phyloP scores from a whole-genome alignment of 2,797 vertebrate species.

The Heteromormyrus szaboi region DNA sequence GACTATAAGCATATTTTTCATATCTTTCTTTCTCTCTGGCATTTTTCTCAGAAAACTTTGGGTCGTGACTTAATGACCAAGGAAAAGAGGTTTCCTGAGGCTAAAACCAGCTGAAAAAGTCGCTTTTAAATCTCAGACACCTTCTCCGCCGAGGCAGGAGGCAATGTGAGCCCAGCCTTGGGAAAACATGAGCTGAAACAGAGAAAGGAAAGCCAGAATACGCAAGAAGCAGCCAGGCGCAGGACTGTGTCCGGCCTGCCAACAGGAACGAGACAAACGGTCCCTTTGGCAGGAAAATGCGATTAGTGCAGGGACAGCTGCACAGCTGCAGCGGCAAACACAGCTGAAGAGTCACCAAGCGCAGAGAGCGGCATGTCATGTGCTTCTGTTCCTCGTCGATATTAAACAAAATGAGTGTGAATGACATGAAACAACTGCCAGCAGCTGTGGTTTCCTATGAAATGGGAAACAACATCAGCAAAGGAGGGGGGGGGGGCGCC shows the following conservation, averaged over 20 bases:
- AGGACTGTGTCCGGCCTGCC: neutral
- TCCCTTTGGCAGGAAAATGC: neutral
- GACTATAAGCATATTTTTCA: neutral
- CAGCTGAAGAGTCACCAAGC: neutral
- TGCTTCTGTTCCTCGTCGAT: neutral
- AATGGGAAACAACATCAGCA: neutral
- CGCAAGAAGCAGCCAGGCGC: neutral
- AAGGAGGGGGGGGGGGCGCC: too few relatives aligned
- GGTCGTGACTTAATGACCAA: neutral
- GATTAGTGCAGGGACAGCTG: neutral
- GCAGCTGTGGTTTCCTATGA: neutral
- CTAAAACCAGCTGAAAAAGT: neutral
- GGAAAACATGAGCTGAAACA: neutral
- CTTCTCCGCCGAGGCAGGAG: neutral
- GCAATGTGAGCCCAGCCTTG: neutral
- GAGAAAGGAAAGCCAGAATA: neutral
- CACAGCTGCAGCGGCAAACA: neutral
- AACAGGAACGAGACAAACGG: neutral
- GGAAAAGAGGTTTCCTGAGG: neutral
- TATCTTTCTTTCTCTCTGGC: neutral
- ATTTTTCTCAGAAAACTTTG: neutral
- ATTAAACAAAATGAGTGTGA: neutral
- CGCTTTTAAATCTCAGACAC: neutral
- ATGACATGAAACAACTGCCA: neutral
- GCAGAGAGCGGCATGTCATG: neutral